phyloP scores from a whole-genome alignment of 1,140 invertebrate genomes.

The Bombus difficillimus region DNA sequence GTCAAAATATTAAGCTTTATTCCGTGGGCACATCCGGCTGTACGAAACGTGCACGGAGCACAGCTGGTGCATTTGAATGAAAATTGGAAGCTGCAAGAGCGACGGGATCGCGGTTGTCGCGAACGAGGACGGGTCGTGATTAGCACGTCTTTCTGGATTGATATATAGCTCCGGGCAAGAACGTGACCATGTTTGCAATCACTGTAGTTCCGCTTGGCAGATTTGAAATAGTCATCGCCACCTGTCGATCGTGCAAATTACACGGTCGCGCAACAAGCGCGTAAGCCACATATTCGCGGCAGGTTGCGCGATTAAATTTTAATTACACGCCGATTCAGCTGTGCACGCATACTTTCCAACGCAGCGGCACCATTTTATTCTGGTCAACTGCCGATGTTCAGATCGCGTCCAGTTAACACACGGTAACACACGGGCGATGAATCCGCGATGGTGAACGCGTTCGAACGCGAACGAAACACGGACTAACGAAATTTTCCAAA shows the following conservation, averaged over 20 bases:
- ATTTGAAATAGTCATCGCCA: slow-evolving; percentile 64
- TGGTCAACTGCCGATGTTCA: not conserved
- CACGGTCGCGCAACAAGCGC: slow-evolving; percentile 54
- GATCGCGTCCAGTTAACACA: not conserved
- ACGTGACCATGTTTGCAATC: slow-evolving; percentile 65
- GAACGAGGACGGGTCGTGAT: slow-evolving; percentile 63
- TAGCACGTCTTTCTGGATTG: slow-evolving; percentile 68
- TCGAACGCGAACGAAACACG: too few relatives aligned
- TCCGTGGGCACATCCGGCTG: slow-evolving; percentile 14
- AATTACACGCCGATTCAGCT: slow-evolving; percentile 47
- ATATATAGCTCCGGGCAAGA: slow-evolving; percentile 59
- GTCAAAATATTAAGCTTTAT: slow-evolving; percentile 61
- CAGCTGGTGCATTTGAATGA: slow-evolving; percentile 60
- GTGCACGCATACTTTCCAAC: slow-evolving; percentile 16
- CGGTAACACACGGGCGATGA: not conserved
- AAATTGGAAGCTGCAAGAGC: slow-evolving; percentile 62
- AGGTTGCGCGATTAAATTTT: slow-evolving; percentile 61
- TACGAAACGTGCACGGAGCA: slow-evolving; percentile 2
- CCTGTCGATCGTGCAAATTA: slow-evolving; percentile 67
- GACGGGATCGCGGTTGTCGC: slow-evolving; percentile 52
- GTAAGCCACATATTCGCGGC: slow-evolving; percentile 33
- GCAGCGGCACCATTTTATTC: not conserved
- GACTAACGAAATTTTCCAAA: slow-evolving; percentile 23
- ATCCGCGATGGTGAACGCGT: not conserved
- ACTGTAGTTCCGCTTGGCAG: slow-evolving; percentile 42